Evolutionary conservation across 2,888 invertebrate genomes (phyloP).

Genomic region (Dryomyza anilis): DNA sequence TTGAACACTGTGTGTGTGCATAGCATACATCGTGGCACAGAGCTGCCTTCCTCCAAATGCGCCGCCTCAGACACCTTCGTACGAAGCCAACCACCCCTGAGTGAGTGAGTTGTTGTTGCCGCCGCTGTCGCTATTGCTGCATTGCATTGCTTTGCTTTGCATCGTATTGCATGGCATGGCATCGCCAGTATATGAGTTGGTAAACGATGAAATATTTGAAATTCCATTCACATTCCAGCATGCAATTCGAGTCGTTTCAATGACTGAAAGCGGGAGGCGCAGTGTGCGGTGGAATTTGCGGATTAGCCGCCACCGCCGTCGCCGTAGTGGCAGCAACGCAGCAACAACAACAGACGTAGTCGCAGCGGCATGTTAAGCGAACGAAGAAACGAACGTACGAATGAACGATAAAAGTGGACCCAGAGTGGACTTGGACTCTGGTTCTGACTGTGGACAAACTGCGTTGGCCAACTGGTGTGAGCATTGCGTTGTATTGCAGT

Average conservation of each 20-base stretch:
- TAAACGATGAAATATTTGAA: constrained; percentile 54
- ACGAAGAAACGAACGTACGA: constrained; percentile 29
- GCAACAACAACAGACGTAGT: neutral
- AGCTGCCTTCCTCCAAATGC: neutral
- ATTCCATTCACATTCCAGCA: constrained; percentile 60
- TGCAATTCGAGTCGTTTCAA: constrained; percentile 49
- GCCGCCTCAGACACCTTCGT: constrained; percentile 4
- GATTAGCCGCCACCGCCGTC: constrained; percentile 8
- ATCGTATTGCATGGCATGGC: no score
- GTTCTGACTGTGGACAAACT: constrained; percentile 1
- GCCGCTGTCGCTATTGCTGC: no score
- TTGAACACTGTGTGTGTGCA: neutral
- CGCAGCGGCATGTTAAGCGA: neutral
- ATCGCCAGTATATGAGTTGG: no score
- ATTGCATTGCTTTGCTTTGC: no score
- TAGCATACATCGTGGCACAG: neutral
- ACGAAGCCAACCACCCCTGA: constrained; percentile 10
- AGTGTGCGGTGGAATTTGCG: constrained; percentile 26
- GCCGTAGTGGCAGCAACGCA: neutral
- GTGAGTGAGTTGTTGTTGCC: no score
- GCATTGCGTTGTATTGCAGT: no score
- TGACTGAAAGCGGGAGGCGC: constrained; percentile 26
- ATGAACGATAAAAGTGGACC: constrained; percentile 30
- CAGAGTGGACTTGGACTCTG: constrained; percentile 26
- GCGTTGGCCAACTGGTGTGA: constrained; percentile 1